Evolutionary conservation across 2,888 invertebrate genomes (phyloP).

Genomic region (Acheta domesticus): DNA sequence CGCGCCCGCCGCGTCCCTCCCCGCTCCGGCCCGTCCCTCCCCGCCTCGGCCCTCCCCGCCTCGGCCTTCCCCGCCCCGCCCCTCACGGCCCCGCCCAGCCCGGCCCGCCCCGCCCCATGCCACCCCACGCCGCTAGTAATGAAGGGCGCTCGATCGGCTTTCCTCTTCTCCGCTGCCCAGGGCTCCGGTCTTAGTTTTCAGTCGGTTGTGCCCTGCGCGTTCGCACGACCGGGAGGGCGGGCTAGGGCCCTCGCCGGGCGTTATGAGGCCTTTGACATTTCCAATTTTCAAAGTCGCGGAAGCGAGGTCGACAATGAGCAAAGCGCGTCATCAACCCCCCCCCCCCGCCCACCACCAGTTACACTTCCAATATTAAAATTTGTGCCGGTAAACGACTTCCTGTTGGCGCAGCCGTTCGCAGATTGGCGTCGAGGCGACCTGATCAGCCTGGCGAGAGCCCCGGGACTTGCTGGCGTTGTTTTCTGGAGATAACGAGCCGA

Average conservation of each 20-base stretch:
- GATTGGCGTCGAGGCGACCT: too few relatives aligned
- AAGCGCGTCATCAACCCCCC: too few relatives aligned
- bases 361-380: too few relatives aligned
- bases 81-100: background rate
- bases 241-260: background rate
- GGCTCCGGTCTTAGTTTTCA: too few relatives aligned
- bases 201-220: too few relatives aligned
- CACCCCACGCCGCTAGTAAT: background rate
- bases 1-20: background rate
- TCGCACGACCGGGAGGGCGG: too few relatives aligned
- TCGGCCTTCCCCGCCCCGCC: background rate
- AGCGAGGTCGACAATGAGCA: background rate
- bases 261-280: slow-evolving; percentile 6
- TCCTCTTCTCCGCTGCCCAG: background rate
- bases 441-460: too few relatives aligned
- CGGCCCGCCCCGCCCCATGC: background rate
- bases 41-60: background rate
- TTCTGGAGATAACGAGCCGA: too few relatives aligned
- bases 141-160: background rate
- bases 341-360: too few relatives aligned
- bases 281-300: background rate
- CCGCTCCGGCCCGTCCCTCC: background rate
- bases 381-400: too few relatives aligned
- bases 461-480: too few relatives aligned
- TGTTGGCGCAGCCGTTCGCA: too few relatives aligned